Evolutionary conservation across 30 jellyfish, hydroid and myxozoan species (phyloP).

Genomic region (Chironex yamaguchii): DNA sequence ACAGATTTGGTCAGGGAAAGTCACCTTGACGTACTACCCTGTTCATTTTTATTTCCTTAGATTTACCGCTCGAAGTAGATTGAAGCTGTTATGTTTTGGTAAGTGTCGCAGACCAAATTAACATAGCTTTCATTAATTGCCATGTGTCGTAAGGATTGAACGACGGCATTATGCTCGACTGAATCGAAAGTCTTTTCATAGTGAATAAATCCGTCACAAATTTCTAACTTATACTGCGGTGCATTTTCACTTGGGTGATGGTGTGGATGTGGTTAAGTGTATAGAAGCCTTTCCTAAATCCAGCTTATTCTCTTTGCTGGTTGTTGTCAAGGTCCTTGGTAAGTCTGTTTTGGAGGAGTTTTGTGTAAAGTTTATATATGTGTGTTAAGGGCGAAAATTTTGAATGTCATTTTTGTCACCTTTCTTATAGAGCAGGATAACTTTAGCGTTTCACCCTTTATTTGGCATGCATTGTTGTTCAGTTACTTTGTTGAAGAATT

Average conservation of each 20-base stretch:
- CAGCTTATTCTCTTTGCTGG: slow-evolving; percentile 60
- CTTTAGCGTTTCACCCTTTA: no score
- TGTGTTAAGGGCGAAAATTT: no score
- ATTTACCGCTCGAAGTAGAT: no score
- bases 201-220: slow-evolving; percentile 9
- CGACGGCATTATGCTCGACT: background rate
- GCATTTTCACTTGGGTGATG: slow-evolving; percentile 14
- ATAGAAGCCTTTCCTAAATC: slow-evolving; percentile 24
- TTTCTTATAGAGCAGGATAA: no score
- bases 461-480: no score
- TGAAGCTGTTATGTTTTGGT: no score
- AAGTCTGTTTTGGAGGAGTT: slow-evolving; percentile 2
- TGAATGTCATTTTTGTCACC: no score
- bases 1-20: no score
- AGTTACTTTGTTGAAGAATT: no score
- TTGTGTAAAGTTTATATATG: slow-evolving; percentile 24
- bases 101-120: no score
- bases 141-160: background rate
- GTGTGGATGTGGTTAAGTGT: slow-evolving; percentile 33
- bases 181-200: slow-evolving; percentile 15
- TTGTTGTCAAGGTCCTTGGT: background rate
- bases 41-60: no score
- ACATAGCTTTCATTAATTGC: background rate
- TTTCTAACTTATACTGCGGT: background rate
- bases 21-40: no score